phyloP scores from a whole-genome alignment of 2,888 invertebrate genomes.

The Zeuzera pyrina region DNA sequence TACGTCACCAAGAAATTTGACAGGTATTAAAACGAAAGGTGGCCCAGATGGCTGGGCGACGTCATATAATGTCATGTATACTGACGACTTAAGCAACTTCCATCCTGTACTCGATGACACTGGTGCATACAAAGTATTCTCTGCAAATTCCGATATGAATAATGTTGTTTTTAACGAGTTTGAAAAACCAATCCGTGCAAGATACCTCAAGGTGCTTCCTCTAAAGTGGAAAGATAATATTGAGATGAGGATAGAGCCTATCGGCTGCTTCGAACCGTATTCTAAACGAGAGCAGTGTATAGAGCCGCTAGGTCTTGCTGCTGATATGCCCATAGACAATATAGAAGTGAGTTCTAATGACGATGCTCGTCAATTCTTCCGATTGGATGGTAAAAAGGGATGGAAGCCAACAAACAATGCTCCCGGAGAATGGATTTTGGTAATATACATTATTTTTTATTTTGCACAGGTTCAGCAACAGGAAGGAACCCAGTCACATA shows the following conservation, averaged over 20 bases:
- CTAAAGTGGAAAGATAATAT: constrained; percentile 80
- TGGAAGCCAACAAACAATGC: constrained; percentile 81
- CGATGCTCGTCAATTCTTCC: constrained; percentile 49
- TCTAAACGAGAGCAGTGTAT: constrained; percentile 60
- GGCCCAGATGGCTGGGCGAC: too few relatives aligned
- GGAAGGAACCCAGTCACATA: too few relatives aligned
- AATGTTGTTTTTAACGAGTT: constrained; percentile 77
- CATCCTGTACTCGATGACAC: too few relatives aligned
- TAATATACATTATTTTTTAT: too few relatives aligned
- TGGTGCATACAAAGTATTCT: too few relatives aligned
- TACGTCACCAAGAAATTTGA: too few relatives aligned
- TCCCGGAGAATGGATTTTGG: constrained; percentile 80
- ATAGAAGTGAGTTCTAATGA: constrained; percentile 77
- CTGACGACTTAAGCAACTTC: too few relatives aligned
- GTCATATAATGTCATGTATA: too few relatives aligned
- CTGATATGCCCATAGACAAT: constrained; percentile 76
- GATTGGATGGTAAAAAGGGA: constrained; percentile 58
- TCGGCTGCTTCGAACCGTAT: constrained; percentile 79
- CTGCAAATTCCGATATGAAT: constrained; percentile 80
- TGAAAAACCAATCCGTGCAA: constrained; percentile 81
- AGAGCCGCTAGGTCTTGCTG: constrained; percentile 82
- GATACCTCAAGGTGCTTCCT: constrained; percentile 80
- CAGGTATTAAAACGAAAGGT: too few relatives aligned
- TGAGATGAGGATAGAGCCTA: constrained; percentile 79
- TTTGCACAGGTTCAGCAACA: too few relatives aligned